Evolutionary conservation across 2,113 vertebrate genomes (phyloP).

Genomic region (Saimiri boliviensis): DNA sequence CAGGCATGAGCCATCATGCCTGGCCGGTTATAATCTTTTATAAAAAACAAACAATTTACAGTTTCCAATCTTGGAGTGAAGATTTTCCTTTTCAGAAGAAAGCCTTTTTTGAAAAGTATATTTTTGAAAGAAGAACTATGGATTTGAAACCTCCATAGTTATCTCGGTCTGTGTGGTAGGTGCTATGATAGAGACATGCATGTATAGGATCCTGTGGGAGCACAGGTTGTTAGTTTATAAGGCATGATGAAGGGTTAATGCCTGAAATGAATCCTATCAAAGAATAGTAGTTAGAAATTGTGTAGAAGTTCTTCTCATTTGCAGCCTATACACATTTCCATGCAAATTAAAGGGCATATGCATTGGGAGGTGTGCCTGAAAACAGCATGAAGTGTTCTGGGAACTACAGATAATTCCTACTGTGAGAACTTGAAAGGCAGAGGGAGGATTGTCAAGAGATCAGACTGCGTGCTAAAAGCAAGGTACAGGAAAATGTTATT

Average conservation of each 20-base stretch:
- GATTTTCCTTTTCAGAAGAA: not conserved
- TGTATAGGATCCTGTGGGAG: not conserved
- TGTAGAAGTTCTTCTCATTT: too few species aligned
- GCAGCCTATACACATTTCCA: not conserved
- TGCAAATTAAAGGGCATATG: not conserved
- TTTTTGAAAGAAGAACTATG: too few species aligned
- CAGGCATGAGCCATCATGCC: too few species aligned
- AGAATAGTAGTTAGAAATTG: not conserved
- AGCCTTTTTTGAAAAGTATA: too few species aligned
- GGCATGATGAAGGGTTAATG: not conserved
- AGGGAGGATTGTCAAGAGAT: not conserved
- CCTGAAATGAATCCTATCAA: not conserved
- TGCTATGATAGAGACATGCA: not conserved
- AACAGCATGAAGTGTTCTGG: not conserved
- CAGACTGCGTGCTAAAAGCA: not conserved
- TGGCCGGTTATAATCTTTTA: too few species aligned
- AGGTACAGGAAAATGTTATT: not conserved
- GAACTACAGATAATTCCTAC: not conserved
- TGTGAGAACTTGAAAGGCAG: not conserved
- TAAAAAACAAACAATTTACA: not conserved
- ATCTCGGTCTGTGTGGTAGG: not conserved
- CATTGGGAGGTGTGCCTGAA: not conserved
- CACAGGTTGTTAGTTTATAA: not conserved
- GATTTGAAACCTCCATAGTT: not conserved
- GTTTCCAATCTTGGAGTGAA: not conserved